Evolutionary conservation across 2,888 invertebrate species (phyloP).

Genomic region (Criorhina ranunculi): DNA sequence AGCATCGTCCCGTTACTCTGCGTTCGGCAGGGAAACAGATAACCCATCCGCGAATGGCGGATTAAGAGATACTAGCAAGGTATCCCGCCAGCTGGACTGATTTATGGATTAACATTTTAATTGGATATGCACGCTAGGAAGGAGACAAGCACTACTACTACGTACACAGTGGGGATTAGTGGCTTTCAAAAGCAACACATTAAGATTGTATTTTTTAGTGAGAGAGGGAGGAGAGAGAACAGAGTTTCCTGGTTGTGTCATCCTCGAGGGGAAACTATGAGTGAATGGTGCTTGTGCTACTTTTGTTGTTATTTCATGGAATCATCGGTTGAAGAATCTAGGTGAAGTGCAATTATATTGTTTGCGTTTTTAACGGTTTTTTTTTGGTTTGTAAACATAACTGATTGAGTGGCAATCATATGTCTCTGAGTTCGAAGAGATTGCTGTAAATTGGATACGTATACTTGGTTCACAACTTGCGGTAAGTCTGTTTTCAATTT

Average conservation of each 20-base stretch:
- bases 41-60: conserved; percentile 48
- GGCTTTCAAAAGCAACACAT: conserved; percentile 14
- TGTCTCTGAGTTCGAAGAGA: too few relatives aligned
- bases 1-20: conserved; percentile 54
- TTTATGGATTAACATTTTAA: conserved; percentile 75
- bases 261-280: conserved; percentile 8
- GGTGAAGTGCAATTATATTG: neutral
- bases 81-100: conserved; percentile 70
- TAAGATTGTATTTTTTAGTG: conserved; percentile 28
- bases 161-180: conserved; percentile 6
- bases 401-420: neutral
- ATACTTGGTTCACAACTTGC: too few relatives aligned
- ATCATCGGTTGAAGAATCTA: too few relatives aligned
- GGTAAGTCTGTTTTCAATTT: too few relatives aligned
- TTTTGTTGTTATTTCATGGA: conserved; percentile 11
- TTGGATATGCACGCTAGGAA: conserved; percentile 71
- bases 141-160: conserved; percentile 7
- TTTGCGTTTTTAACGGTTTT: neutral
- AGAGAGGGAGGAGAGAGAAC: conserved; percentile 3
- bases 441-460: too few relatives aligned
- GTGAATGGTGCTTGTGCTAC: conserved; percentile 31
- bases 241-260: conserved; percentile 41
- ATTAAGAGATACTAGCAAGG: conserved; percentile 71
- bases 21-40: conserved; percentile 35
- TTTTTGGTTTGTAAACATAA: neutral